Evolutionary conservation across 2,888 invertebrate genomes (phyloP).

Genomic region (Zaprionus bogoriensis): DNA sequence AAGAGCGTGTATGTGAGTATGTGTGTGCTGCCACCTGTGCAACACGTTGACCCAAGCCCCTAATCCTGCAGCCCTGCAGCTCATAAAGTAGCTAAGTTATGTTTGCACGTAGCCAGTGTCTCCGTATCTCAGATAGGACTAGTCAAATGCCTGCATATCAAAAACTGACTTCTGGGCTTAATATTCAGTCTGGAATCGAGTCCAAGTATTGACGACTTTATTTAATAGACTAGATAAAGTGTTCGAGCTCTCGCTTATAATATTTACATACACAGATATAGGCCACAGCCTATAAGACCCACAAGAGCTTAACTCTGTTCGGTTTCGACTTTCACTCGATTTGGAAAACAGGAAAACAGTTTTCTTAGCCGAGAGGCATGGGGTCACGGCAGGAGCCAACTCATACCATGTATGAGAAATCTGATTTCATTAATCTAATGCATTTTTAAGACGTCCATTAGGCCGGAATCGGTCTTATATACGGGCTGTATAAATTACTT

Average conservation of each 20-base stretch:
- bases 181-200: no score
- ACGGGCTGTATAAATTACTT: constrained; percentile 55
- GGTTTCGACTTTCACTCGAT: background rate
- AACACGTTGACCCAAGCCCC: constrained; percentile 13
- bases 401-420: constrained; percentile 19
- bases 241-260: no score
- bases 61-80: constrained; percentile 37
- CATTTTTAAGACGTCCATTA: constrained; percentile 56
- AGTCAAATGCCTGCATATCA: background rate
- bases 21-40: constrained; percentile 39
- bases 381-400: background rate
- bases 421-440: constrained; percentile 66
- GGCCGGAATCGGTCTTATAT: constrained; percentile 51
- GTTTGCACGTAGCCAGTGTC: no score
- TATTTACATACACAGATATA: no score
- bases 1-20: background rate
- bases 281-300: no score
- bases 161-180: no score
- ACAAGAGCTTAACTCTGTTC: no score
- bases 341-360: background rate
- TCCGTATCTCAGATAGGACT: background rate
- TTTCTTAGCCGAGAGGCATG: no score
- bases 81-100: constrained; percentile 68
- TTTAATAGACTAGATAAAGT: no score
- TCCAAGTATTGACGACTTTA: no score